Percentiles rank a stretch among this genome's conserved stretches.
Evolutionary conservation across 2,113 vertebrate genomes (phyloP).

Genomic region (Tragelaphus imberbis): DNA sequence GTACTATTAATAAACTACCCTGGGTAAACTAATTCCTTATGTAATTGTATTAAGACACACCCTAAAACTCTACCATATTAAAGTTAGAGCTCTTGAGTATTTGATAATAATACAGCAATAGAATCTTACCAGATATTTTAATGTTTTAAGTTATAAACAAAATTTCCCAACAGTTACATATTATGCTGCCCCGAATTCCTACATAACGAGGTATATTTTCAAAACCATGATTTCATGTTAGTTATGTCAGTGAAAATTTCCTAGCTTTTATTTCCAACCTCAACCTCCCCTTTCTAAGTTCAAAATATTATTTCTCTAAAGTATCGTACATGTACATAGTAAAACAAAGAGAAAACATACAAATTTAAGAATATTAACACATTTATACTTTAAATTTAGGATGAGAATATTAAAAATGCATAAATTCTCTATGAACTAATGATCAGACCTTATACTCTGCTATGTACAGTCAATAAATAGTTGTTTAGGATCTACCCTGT

Average conservation of each 20-base stretch:
- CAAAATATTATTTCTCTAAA: conserved; percentile 13
- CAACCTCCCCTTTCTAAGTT: neutral
- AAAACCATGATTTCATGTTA: neutral
- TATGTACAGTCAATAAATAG: neutral
- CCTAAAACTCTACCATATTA: conserved; percentile 19
- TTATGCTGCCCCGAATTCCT: neutral
- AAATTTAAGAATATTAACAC: neutral
- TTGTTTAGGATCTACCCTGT: neutral
- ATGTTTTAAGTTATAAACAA: conserved; percentile 8
- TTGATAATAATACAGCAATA: neutral
- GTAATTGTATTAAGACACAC: conserved; percentile 57
- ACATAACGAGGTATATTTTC: neutral
- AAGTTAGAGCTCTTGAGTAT: neutral
- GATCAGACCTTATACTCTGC: neutral
- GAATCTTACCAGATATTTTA: neutral
- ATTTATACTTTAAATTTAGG: neutral
- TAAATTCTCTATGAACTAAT: neutral
- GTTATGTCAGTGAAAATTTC: neutral
- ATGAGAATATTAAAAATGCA: neutral
- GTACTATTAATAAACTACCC: conserved; percentile 67
- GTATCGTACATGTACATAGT: neutral
- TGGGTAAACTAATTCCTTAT: conserved; percentile 60
- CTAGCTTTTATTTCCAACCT: neutral
- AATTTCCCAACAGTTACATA: neutral
- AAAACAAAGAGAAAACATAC: neutral